Evolutionary conservation across 1,140 invertebrate species (phyloP), one percentile per base, ranked within the genome.

Genomic region (Gonioctena quinquepunctata): DNA sequence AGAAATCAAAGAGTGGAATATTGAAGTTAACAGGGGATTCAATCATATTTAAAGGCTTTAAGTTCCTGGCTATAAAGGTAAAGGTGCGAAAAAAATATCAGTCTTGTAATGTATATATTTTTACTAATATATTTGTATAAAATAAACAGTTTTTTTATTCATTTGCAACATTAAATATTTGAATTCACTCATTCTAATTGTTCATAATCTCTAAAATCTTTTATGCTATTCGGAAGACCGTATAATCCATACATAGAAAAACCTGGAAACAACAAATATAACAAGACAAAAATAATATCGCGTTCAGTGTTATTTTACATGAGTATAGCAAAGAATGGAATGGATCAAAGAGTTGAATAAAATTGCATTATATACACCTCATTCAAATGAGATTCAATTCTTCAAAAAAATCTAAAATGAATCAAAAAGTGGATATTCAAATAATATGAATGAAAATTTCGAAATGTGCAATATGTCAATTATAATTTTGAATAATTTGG

Each of bases 181-280:
- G 33, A n/a, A 42, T 42, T 42, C 33, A 42, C 16, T 69, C 16
- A 79, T 28, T 79, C 75, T 66, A 79, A 72, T 64, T 69, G 71
- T 71, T 80, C 75, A 65, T 79, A 79, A 74, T 76, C 72, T 73
- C 70, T 71, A 69, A 72, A 79, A 26, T 70, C 70, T 69, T 72
- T 74, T 71, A 79, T 66, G 70, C 79, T 81, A 70, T 82, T 79
- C 60, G 80, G 78, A 67, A 82, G 75, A 61, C 80, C 79, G 63
- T 82, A 82, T 69, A 75, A 76, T 70, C 74, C 76, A 66, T 82
- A 82, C 61, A 82, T 72, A 21, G 70, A 68, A 71, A 80, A 71
- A 67, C 80, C 80, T 82, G 76, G 70, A 81, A 80, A 69, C 71
- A 65, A 64, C 48, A 69, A 16, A 26, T 60, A 21, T 18, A 26